Evolutionary conservation across 2,888 invertebrate species (phyloP).

Genomic region (Cheiracanthium punctorium): DNA sequence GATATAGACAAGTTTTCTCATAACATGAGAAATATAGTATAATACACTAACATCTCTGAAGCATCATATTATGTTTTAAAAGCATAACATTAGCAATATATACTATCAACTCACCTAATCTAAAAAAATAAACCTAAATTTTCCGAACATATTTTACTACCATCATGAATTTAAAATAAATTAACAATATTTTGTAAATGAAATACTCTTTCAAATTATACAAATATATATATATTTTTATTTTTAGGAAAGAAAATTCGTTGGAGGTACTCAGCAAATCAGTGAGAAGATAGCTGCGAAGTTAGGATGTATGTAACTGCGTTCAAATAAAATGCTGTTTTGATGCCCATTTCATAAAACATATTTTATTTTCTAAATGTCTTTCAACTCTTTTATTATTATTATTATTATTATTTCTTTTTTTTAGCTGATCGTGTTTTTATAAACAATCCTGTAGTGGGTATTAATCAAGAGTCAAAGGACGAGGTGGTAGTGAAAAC

Average conservation of each 20-base stretch:
- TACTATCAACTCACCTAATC: no score
- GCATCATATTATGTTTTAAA: no score
- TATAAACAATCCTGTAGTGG: slow-evolving; percentile 73
- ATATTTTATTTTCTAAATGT: background rate
- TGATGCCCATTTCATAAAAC: background rate
- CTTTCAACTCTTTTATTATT: background rate
- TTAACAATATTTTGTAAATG: no score
- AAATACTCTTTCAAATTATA: no score
- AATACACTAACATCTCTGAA: no score
- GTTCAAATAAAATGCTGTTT: background rate
- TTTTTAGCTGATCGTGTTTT: slow-evolving; percentile 43
- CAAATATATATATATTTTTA: no score
- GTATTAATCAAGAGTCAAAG: slow-evolving; percentile 73
- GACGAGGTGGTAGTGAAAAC: slow-evolving; percentile 72
- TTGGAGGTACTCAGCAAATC: slow-evolving; percentile 77
- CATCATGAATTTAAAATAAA: no score
- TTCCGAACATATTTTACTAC: no score
- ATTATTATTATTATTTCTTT: background rate
- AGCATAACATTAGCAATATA: no score
- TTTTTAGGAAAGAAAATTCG: slow-evolving; percentile 76
- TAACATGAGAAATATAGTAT: no score
- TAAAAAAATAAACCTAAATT: no score
- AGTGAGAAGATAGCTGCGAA: slow-evolving; percentile 75
- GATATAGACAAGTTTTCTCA: no score
- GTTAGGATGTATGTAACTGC: slow-evolving; percentile 73